phyloP scores from a whole-genome alignment of 2,113 vertebrate species.

The Rattus rattus region DNA sequence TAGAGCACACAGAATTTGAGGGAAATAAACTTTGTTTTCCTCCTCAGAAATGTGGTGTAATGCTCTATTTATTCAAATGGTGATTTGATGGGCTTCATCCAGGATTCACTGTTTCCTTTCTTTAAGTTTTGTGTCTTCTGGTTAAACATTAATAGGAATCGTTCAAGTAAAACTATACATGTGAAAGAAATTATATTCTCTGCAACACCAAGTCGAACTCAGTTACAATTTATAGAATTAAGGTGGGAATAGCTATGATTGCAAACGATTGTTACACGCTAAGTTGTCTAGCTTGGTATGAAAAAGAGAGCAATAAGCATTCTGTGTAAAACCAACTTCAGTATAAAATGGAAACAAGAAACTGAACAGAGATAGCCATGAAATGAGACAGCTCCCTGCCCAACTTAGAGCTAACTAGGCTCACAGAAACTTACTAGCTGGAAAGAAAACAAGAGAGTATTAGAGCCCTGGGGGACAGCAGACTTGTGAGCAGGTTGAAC shows the following conservation, averaged over 20 bases:
- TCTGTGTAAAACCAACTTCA: neutral
- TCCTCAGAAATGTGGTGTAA: neutral
- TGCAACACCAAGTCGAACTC: neutral
- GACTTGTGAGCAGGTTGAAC: neutral
- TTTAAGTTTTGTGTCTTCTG: slow-evolving; percentile 34
- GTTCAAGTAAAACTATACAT: neutral
- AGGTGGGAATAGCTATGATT: neutral
- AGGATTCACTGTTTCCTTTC: neutral
- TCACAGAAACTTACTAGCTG: neutral
- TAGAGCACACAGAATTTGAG: neutral
- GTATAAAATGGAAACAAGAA: neutral
- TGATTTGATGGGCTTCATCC: neutral
- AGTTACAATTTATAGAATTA: neutral
- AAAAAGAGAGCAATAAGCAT: neutral
- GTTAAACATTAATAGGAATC: slow-evolving; percentile 2
- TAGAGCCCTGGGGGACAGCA: neutral
- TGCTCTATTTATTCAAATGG: neutral
- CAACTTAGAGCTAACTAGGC: neutral
- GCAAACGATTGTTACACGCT: neutral
- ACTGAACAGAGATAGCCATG: neutral
- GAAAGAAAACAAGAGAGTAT: neutral
- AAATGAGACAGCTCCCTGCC: neutral
- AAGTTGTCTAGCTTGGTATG: neutral
- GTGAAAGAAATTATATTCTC: neutral
- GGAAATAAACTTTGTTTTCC: neutral